Percentiles rank a stretch among this genome's conserved stretches.
These are phyloP conservation scores for Dendrophyllia cribrosa DNA, from an alignment of 64 coral and sea anemone genomes.

Conservation along the genomic window DNA sequence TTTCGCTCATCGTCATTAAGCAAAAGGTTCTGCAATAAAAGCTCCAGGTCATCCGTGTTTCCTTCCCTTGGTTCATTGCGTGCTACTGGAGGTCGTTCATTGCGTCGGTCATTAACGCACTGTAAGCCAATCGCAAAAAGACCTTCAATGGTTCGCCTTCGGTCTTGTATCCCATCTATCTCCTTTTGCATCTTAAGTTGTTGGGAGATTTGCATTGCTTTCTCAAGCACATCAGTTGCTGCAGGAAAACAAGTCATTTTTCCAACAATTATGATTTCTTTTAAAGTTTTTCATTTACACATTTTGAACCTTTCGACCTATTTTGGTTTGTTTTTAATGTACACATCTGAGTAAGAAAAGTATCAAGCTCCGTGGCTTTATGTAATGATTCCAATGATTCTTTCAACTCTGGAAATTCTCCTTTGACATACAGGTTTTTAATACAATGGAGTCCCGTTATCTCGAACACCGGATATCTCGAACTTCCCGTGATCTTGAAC, in stretches of 20 bases:
- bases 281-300: too few species aligned
- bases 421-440: too few species aligned
- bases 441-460: too few species aligned
- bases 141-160: constrained; percentile 4
- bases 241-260: not conserved
- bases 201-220: not conserved
- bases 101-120: not conserved
- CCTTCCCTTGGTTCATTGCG: not conserved
- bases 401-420: too few species aligned
- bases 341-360: too few species aligned
- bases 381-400: too few species aligned
- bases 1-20: not conserved
- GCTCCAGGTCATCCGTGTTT: not conserved
- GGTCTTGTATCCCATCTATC: constrained; percentile 50
- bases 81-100: not conserved
- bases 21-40: not conserved
- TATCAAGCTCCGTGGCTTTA: too few species aligned
- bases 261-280: too few species aligned
- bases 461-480: too few species aligned
- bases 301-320: too few species aligned
- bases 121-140: not conserved
- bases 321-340: too few species aligned
- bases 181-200: constrained; percentile 24
- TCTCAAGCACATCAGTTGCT: constrained; percentile 1
- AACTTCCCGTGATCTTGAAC: too few species aligned